Conservation (phyloP, 1,140 invertebrate genomes). For the Wiebesia pumilae region DNA sequence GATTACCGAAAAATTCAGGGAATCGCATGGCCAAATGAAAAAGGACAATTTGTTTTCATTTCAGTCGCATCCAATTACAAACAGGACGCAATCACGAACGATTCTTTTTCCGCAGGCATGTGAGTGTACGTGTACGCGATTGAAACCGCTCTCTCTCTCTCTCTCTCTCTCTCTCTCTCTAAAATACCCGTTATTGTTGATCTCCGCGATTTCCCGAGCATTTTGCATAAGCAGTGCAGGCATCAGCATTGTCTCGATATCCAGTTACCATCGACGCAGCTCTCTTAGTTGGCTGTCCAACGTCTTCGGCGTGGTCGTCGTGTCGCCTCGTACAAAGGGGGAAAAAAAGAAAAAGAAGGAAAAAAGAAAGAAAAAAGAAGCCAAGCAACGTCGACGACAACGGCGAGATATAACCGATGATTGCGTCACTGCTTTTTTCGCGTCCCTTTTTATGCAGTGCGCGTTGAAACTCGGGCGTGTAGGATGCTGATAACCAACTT, state of each 20-base stretch:
- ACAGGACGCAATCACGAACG: background rate
- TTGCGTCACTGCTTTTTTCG: conserved; percentile 37
- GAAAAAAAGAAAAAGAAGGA: too few species aligned
- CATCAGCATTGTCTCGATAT: background rate
- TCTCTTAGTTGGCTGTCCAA: background rate
- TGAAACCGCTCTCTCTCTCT: background rate
- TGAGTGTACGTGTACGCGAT: too few species aligned
- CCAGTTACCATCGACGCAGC: conserved; percentile 23
- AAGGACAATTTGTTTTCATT: too few species aligned
- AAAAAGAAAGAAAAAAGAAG: conserved; percentile 23
- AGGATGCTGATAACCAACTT: conserved; percentile 21
- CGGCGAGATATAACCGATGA: background rate
- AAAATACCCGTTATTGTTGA: background rate
- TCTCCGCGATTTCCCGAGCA: background rate
- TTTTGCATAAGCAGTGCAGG: background rate
- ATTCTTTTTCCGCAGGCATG: background rate
- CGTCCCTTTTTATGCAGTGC: background rate
- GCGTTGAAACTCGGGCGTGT: background rate
- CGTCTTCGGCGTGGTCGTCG: background rate
- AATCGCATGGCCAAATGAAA: too few species aligned
- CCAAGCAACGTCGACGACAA: background rate
- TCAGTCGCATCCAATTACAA: background rate
- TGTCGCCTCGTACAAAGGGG: background rate
- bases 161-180: too few species aligned
- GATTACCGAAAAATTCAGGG: too few species aligned